These are phyloP conservation scores for Parauchenoglanis ngamensis DNA, from an alignment of 2,797 vertebrate genomes.

Conservation along the genomic window DNA sequence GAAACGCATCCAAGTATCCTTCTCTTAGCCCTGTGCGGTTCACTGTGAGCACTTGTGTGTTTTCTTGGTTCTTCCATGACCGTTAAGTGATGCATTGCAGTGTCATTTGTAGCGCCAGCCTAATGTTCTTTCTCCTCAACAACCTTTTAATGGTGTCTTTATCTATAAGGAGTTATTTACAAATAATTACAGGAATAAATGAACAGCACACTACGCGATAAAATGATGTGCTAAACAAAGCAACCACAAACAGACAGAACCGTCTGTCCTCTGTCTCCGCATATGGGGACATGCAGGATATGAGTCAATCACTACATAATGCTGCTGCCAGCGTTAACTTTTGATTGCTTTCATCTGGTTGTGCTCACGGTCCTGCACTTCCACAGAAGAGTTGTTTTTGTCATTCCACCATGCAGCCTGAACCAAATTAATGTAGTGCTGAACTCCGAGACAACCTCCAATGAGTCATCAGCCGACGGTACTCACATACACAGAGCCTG, in stretches of 20 bases:
- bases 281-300: constrained; percentile 10
- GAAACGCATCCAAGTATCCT: background rate
- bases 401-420: constrained; percentile 7
- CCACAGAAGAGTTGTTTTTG: constrained; percentile 8
- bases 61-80: background rate
- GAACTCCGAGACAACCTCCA: constrained; percentile 23
- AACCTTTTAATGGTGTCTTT: background rate
- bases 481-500: background rate
- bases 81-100: background rate
- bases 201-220: too few relatives aligned
- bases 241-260: background rate
- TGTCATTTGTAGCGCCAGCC: background rate
- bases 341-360: constrained; percentile 34
- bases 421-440: constrained; percentile 18
- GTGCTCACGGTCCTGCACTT: constrained; percentile 8
- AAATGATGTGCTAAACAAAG: background rate
- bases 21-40: background rate
- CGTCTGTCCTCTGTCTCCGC: background rate
- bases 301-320: constrained; percentile 5
- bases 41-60: background rate
- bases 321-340: constrained; percentile 5
- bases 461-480: constrained; percentile 6
- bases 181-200: background rate
- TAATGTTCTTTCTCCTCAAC: background rate
- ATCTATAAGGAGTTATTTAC: background rate